Base-by-base conservation (phyloP, 1,140 invertebrate species). In the Euwallacea similis region DNA sequence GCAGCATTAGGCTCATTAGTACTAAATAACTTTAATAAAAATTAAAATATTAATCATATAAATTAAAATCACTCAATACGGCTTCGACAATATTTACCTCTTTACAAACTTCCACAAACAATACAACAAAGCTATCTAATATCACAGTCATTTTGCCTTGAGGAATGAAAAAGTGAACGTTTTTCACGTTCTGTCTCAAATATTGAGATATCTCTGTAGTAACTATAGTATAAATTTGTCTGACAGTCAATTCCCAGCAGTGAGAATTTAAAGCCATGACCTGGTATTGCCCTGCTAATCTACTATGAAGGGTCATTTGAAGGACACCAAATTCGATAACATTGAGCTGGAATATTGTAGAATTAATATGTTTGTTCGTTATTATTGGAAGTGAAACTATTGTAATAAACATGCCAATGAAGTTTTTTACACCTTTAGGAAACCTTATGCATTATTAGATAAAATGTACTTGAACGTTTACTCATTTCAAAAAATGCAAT, bases 231-330 rank as follows among this genome's bases (percentile, higher is more conserved):
- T 76, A 77, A 2, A 81, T 74, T 46, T 50, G 63, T 62, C 71
- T 66, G 7, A 79, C 42, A 13, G 69, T 73, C 15, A 67, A 68
- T 41, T 75, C 76, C 80, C 80, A 81, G 3, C 66, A 70, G 10
- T 63, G 21, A 76, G 76, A 79, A 21, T 73, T 74, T 21, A 44
- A 59, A 10, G 79, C 78, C 60, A 77, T 78, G 7, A 78, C 69
- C 6, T 68, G 50, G 16, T 59, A 21, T 58, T 73, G 55, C 9
- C 70, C 75, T 66, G 78, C 71, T 16, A 15, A 47, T 21, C 69
- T 74, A 16, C 80, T 77, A 62, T 80, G 80, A 11, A 80, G 69
- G 42, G 65, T 58, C 13, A 81, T 54, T 80, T 80, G 78, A 4
- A 80, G 59, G 0, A 79, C 63, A n/a, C 76, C 73, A 74, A 78